These are phyloP conservation scores for Phycodurus eques DNA, from an alignment of 2,113 vertebrate genomes.

Conservation along the genomic window DNA sequence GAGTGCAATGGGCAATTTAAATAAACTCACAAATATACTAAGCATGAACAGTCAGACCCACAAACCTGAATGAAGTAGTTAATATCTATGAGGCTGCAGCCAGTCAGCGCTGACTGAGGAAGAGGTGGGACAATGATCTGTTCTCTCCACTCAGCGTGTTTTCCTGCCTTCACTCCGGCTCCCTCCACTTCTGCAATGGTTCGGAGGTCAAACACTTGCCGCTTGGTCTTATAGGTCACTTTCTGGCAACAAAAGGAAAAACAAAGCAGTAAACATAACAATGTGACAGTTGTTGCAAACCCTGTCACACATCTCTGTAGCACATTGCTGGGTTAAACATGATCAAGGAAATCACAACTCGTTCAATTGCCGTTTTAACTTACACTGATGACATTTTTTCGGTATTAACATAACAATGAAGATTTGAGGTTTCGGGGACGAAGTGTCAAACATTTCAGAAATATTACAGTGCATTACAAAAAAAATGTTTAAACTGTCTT, in stretches of 20 bases:
- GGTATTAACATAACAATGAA: not conserved
- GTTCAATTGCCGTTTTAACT: not conserved
- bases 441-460: not conserved
- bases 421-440: not conserved
- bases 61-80: conserved; percentile 93
- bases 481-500: no score
- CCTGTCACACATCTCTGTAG: not conserved
- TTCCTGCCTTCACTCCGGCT: conserved; percentile 87
- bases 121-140: conserved; percentile 93
- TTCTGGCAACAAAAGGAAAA: conserved; percentile 71
- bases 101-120: conserved; percentile 86
- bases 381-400: not conserved
- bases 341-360: not conserved
- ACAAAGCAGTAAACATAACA: conserved; percentile 11
- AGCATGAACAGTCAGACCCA: not conserved
- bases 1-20: not conserved
- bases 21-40: not conserved
- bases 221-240: conserved; percentile 90
- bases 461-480: no score
- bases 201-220: conserved; percentile 85
- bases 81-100: conserved; percentile 92
- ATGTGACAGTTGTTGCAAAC: not conserved
- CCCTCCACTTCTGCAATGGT: conserved; percentile 93
- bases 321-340: not conserved
- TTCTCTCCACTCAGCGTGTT: conserved; percentile 89